phyloP scores from a whole-genome alignment of 2,113 vertebrate genomes.

The Ammodytes marinus region DNA sequence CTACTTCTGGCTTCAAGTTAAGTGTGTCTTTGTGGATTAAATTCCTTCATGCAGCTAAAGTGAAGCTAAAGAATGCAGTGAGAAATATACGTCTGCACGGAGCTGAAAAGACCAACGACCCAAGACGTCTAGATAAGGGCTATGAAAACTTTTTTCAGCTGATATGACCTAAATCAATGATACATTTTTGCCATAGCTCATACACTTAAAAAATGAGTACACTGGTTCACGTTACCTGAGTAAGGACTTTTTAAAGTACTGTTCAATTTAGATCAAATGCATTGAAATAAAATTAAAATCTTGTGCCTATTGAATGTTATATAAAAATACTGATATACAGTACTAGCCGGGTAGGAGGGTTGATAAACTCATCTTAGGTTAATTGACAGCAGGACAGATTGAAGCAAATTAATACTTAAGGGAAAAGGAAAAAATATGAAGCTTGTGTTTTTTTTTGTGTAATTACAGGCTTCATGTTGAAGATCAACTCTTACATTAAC shows the following conservation, averaged over 20 bases:
- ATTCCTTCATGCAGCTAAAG: slow-evolving; percentile 20
- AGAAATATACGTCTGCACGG: slow-evolving; percentile 18
- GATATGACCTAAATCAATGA: neutral
- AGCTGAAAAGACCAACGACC: slow-evolving; percentile 5
- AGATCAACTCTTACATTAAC: slow-evolving; percentile 69
- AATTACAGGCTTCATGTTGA: slow-evolving; percentile 67
- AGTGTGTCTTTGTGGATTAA: slow-evolving; percentile 62
- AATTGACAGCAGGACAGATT: slow-evolving; percentile 41
- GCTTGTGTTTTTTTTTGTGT: slow-evolving; percentile 51
- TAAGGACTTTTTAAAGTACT: neutral
- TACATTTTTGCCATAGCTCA: slow-evolving; percentile 1
- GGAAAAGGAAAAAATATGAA: slow-evolving; percentile 68
- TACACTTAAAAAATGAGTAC: slow-evolving; percentile 3
- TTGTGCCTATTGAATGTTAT: neutral
- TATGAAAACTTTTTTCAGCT: neutral
- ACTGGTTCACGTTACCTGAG: slow-evolving; percentile 17
- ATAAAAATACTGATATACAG: slow-evolving; percentile 35
- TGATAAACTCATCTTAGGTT: slow-evolving; percentile 24
- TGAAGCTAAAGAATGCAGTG: slow-evolving; percentile 47
- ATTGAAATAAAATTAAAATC: slow-evolving; percentile 1
- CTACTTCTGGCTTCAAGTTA: slow-evolving; percentile 44
- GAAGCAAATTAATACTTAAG: slow-evolving; percentile 68
- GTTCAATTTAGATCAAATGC: too few species aligned
- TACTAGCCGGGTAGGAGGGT: slow-evolving; percentile 8
- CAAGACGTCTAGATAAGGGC: neutral